Percentiles rank a stretch among this genome's conserved stretches.
Conservation (phyloP, 2,888 invertebrate genomes). For the Orthosia gothica region DNA sequence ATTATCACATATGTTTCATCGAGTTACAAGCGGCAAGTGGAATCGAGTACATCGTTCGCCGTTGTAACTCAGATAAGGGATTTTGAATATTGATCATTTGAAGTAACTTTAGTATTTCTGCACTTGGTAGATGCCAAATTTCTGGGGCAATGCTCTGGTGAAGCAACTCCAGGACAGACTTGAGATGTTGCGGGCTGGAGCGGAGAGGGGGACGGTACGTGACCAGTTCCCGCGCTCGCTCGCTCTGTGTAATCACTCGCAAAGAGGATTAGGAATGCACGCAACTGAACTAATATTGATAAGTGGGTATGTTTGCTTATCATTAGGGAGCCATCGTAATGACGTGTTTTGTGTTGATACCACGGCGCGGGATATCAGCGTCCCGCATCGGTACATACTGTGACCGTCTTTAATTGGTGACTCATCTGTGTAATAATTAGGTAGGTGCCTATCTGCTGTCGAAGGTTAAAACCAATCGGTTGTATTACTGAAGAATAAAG, state of each 20-base stretch:
- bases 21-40: no score
- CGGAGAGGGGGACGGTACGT: not conserved
- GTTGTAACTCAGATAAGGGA: no score
- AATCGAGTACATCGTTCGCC: no score
- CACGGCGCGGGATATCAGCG: not conserved
- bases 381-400: not conserved
- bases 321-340: constrained; percentile 34
- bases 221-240: not conserved
- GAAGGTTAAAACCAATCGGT: not conserved
- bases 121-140: not conserved
- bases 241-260: not conserved
- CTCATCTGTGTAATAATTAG: not conserved
- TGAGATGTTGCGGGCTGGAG: not conserved
- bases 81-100: not conserved
- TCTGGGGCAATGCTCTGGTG: not conserved
- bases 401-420: not conserved
- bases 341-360: constrained; percentile 23
- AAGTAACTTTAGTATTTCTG: not conserved
- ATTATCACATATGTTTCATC: no score
- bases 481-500: not conserved
- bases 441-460: not conserved
- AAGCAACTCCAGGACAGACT: not conserved
- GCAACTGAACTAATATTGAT: constrained; percentile 38
- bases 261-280: not conserved
- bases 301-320: constrained; percentile 29